Percentiles rank a stretch among this genome's conserved stretches.
Evolutionary conservation across 2,888 invertebrate species (phyloP).

Genomic region (Chirona hameri): DNA sequence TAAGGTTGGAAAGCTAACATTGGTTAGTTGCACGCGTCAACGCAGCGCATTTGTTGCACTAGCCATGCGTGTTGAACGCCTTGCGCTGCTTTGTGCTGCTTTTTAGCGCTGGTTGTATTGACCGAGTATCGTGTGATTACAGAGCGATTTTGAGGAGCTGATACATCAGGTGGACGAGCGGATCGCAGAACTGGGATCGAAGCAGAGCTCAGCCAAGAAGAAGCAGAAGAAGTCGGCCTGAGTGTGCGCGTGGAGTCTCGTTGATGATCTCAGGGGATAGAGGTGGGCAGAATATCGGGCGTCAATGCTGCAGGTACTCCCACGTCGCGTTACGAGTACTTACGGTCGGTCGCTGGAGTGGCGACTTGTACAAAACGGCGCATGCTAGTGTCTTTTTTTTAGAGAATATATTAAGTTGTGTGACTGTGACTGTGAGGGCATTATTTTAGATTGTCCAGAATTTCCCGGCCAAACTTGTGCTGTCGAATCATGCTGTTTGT

Average conservation of each 20-base stretch:
- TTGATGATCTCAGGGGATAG: conserved; percentile 22
- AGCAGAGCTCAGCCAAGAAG: conserved; percentile 3
- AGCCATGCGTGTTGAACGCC: no score
- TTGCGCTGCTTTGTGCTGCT: no score
- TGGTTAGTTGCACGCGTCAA: no score
- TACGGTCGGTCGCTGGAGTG: neutral
- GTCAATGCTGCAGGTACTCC: neutral
- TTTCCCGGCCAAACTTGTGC: no score
- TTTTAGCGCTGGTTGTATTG: neutral
- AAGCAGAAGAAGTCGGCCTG: conserved; percentile 1
- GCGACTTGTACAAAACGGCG: no score
- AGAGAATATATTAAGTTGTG: no score
- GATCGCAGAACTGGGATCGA: neutral
- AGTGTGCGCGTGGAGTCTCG: neutral
- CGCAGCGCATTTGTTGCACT: no score
- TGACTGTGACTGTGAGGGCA: no score
- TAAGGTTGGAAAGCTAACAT: no score
- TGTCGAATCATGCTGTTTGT: no score
- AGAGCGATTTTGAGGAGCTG: conserved; percentile 5
- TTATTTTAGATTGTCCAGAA: no score
- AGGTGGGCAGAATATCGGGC: neutral
- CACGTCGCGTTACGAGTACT: neutral
- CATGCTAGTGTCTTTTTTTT: no score
- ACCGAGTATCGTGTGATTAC: neutral
- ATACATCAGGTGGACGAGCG: neutral